These are phyloP conservation scores for Stegana nigrithorax DNA, from an alignment of 2,888 invertebrate genomes.

Conservation along the genomic window DNA sequence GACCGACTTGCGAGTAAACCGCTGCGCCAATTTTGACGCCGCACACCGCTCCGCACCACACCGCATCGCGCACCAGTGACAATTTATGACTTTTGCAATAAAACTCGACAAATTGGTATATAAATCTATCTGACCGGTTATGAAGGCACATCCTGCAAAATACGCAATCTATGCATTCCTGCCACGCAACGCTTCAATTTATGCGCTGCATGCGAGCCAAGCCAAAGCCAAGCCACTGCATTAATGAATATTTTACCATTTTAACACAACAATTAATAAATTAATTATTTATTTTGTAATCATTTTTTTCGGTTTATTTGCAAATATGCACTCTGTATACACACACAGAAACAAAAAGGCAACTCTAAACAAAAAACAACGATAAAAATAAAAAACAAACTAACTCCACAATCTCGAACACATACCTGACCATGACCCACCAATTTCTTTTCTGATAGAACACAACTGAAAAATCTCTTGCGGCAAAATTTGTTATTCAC, in stretches of 20 bases:
- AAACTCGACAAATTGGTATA: constrained; percentile 58
- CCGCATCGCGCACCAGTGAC: constrained; percentile 36
- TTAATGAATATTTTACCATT: neutral
- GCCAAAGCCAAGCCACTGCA: neutral
- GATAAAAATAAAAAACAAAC: no score
- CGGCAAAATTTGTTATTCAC: no score
- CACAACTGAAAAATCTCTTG: no score
- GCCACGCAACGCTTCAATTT: neutral
- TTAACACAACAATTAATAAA: neutral
- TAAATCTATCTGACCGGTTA: constrained; percentile 40
- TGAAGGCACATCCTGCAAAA: no score
- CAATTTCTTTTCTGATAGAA: neutral
- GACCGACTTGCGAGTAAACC: no score
- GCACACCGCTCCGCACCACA: neutral
- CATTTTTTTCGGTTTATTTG: neutral
- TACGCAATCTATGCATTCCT: no score
- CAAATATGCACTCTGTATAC: no score
- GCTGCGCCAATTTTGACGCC: no score
- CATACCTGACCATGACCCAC: neutral
- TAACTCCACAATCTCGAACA: no score
- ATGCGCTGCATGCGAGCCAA: neutral
- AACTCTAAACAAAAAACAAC: no score
- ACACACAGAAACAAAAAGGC: no score
- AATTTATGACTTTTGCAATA: constrained; percentile 62
- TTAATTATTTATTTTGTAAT: neutral